phyloP scores from a whole-genome alignment of 2,797 vertebrate species.

The Acrossocheilus wenchowensis region DNA sequence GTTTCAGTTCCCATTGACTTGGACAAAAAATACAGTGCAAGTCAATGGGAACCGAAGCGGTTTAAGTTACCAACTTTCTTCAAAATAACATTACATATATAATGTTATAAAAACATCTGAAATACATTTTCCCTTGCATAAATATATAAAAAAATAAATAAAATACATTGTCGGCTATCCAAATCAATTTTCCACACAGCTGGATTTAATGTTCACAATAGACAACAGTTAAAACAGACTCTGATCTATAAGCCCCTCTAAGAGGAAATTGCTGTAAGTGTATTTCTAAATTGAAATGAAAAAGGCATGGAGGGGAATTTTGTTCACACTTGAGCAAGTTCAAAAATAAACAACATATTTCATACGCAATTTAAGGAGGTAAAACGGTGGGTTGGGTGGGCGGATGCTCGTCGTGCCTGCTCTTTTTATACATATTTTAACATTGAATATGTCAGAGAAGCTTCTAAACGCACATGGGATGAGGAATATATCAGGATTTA shows the following conservation, averaged over 20 bases:
- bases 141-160: background rate
- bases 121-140: background rate
- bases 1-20: background rate
- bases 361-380: background rate
- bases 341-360: constrained; percentile 35
- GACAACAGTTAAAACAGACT: background rate
- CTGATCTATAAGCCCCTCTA: constrained; percentile 20
- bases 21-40: no score
- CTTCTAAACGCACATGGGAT: background rate
- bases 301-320: constrained; percentile 29
- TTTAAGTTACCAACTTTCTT: background rate
- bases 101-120: background rate
- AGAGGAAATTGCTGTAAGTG: constrained; percentile 30
- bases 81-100: background rate
- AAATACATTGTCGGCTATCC: background rate
- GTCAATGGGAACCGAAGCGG: background rate
- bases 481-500: background rate
- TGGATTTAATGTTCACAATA: background rate
- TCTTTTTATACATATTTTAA: constrained; percentile 23
- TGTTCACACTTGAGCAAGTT: constrained; percentile 33
- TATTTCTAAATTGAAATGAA: constrained; percentile 34
- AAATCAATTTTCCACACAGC: constrained; percentile 10
- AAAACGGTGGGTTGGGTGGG: constrained; percentile 8
- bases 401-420: background rate
- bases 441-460: background rate